Percentiles rank a stretch among this genome's conserved stretches.
Conservation (phyloP, 2,113 vertebrate species). For the Chaetorhynchus papuensis region DNA sequence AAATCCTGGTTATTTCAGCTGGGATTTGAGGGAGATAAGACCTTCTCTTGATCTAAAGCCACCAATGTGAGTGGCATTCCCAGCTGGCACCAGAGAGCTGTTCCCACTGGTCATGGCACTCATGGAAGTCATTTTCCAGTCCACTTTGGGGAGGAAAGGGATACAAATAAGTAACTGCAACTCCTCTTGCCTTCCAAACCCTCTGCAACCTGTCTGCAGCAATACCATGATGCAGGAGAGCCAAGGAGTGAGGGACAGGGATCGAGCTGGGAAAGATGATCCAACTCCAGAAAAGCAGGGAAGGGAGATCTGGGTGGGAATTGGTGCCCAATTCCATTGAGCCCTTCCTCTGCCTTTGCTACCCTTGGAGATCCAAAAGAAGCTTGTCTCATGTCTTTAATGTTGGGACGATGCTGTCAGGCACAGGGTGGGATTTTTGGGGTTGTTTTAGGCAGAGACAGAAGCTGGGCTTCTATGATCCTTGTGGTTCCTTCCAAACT, state of each 20-base stretch:
- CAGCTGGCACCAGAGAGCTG: background rate
- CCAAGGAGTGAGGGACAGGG: background rate
- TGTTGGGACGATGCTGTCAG: background rate
- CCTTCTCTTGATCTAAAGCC: background rate
- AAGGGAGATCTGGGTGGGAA: background rate
- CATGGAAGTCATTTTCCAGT: slow-evolving; percentile 41
- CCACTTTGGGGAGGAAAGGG: slow-evolving; percentile 44
- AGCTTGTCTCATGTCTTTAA: background rate
- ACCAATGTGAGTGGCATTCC: background rate
- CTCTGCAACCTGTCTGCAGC: background rate
- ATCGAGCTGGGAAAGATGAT: background rate
- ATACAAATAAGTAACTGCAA: slow-evolving; percentile 56
- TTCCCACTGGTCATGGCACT: background rate
- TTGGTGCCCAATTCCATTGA: background rate
- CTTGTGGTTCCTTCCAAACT: background rate
- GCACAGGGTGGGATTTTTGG: background rate
- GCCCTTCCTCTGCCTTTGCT: background rate
- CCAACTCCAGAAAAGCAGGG: background rate
- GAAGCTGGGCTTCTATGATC: accelerated
- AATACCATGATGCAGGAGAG: background rate
- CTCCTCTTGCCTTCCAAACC: slow-evolving; percentile 40
- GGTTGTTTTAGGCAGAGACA: background rate
- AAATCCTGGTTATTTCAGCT: background rate
- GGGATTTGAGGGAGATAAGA: background rate
- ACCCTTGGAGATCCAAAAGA: background rate